These are phyloP conservation scores for Metellina segmentata DNA, from an alignment of 2,888 invertebrate genomes.

Conservation along the genomic window DNA sequence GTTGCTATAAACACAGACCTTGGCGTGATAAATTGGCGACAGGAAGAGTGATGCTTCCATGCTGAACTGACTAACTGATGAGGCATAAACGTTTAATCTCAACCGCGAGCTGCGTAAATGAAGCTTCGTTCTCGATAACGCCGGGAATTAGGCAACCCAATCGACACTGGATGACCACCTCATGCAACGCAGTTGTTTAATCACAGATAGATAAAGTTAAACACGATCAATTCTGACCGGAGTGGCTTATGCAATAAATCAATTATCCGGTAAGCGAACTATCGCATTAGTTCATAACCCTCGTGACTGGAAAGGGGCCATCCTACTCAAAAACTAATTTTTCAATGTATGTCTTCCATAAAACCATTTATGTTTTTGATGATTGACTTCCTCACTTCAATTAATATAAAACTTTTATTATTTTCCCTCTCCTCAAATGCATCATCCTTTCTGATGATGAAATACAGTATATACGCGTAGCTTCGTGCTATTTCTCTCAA, in stretches of 20 bases:
- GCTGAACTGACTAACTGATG: conserved; percentile 53
- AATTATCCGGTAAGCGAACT: neutral
- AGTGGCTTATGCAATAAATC: neutral
- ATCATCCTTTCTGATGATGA: too few species aligned
- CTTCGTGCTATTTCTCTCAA: too few species aligned
- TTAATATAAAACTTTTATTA: too few species aligned
- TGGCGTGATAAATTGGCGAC: conserved; percentile 76
- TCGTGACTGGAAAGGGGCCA: neutral
- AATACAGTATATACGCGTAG: too few species aligned
- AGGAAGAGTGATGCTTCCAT: conserved; percentile 55
- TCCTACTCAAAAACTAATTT: neutral
- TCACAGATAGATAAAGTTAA: neutral
- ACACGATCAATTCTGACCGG: neutral
- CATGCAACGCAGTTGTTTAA: neutral
- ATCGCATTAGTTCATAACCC: neutral
- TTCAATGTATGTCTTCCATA: too few species aligned
- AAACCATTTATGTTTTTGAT: too few species aligned
- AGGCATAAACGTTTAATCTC: conserved; percentile 67
- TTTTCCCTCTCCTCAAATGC: too few species aligned
- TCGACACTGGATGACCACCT: neutral
- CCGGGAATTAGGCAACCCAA: neutral
- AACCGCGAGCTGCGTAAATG: conserved; percentile 36
- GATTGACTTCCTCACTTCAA: too few species aligned
- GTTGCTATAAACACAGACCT: conserved; percentile 74
- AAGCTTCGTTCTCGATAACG: conserved; percentile 2